These are phyloP conservation scores for Papilio polyxenes DNA, from an alignment of 1,140 invertebrate species.

Conservation along the genomic window DNA sequence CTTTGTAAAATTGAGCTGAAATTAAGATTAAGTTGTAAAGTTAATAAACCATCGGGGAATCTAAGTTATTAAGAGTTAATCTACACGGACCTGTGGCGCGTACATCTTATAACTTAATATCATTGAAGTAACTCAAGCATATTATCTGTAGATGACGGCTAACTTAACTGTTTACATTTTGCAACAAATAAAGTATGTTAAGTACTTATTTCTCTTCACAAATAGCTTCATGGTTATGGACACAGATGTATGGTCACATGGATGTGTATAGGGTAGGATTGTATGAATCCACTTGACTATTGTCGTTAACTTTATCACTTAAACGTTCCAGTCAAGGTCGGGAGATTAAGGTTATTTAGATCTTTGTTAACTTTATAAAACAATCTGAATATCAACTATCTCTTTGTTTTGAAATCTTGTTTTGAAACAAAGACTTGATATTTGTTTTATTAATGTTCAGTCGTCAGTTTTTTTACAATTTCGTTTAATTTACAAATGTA, in stretches of 20 bases:
- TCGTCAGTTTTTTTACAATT: background rate
- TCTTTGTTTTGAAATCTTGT: background rate
- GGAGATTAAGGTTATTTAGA: too few species aligned
- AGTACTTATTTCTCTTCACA: background rate
- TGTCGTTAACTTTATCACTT: too few species aligned
- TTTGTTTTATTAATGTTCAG: background rate
- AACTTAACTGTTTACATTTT: background rate
- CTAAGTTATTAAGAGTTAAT: slow-evolving; percentile 5
- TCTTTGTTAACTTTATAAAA: background rate
- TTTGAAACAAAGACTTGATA: background rate
- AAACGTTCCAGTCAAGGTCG: too few species aligned
- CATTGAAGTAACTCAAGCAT: background rate
- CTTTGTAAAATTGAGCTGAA: background rate
- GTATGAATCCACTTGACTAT: too few species aligned
- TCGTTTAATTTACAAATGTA: background rate
- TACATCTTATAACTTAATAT: background rate
- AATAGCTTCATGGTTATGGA: background rate
- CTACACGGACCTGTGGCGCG: background rate
- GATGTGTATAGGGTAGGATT: too few species aligned
- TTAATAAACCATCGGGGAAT: slow-evolving; percentile 4
- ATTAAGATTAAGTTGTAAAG: slow-evolving; percentile 1
- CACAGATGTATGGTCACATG: too few species aligned
- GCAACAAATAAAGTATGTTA: background rate
- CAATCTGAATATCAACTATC: background rate
- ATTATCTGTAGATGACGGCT: background rate